Conservation (phyloP, 2,888 invertebrate genomes). For the Ormia ochracea region DNA sequence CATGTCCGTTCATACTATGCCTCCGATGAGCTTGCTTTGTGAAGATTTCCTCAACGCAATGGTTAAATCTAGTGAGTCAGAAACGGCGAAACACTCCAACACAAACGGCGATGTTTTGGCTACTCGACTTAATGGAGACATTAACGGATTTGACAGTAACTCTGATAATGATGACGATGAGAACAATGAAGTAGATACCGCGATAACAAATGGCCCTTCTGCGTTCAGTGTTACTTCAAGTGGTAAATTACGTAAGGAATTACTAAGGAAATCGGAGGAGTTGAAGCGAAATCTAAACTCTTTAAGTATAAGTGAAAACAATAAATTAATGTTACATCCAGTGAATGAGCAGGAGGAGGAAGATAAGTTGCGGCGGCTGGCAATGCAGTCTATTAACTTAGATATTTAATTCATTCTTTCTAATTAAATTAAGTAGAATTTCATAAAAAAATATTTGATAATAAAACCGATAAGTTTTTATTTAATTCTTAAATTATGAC, state of each 20-base stretch:
- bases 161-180: conserved; percentile 61
- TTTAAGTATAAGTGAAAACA: conserved; percentile 1
- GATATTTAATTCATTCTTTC: conserved; percentile 64
- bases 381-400: conserved; percentile 65
- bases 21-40: conserved; percentile 73
- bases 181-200: conserved; percentile 11
- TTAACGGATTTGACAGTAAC: conserved; percentile 52
- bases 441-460: neutral
- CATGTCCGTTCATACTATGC: conserved; percentile 76
- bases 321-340: neutral
- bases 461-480: conserved; percentile 11
- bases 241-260: conserved; percentile 65
- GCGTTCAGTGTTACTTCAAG: neutral
- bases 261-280: conserved; percentile 64
- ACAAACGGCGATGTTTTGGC: conserved; percentile 16
- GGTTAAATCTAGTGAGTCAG: conserved; percentile 66
- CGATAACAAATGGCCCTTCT: conserved; percentile 25
- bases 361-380: conserved; percentile 65
- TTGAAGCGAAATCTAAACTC: conserved; percentile 42
- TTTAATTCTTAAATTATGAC: conserved; percentile 50
- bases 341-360: conserved; percentile 61
- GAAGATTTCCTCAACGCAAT: conserved; percentile 73
- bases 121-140: conserved; percentile 33
- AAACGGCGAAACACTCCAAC: neutral
- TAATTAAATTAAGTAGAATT: neutral